These are phyloP conservation scores for Leptinotarsa peninsularis DNA, from an alignment of 2,888 invertebrate genomes.

Conservation along the genomic window DNA sequence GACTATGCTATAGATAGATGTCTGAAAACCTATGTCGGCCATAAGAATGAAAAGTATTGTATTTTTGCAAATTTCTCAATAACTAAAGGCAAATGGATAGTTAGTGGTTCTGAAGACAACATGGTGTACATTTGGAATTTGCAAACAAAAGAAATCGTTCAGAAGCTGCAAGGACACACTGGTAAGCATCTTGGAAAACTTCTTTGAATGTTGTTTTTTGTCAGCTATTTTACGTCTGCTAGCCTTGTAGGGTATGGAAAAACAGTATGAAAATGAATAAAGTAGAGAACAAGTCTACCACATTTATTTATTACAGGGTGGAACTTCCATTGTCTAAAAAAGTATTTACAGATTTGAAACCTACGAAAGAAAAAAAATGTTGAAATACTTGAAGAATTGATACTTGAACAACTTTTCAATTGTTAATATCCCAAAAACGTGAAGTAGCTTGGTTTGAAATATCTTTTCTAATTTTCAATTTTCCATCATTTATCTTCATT, in stretches of 20 bases:
- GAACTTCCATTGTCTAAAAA: no score
- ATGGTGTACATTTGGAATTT: slow-evolving; percentile 99
- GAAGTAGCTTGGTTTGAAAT: no score
- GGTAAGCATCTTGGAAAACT: slow-evolving; percentile 70
- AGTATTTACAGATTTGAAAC: no score
- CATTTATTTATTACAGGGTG: no score
- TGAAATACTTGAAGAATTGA: no score
- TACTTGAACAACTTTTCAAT: no score
- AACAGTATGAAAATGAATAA: no score
- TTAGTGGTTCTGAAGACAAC: slow-evolving; percentile 99
- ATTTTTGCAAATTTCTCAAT: slow-evolving; percentile 99
- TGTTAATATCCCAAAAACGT: no score
- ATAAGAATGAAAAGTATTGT: slow-evolving; percentile 99
- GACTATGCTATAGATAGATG: slow-evolving; percentile 99
- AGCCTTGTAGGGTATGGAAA: not conserved
- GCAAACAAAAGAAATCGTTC: slow-evolving; percentile 99
- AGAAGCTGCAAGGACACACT: slow-evolving; percentile 95
- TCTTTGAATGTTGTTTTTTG: slow-evolving; percentile 15
- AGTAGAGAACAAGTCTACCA: no score
- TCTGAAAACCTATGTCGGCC: slow-evolving; percentile 97
- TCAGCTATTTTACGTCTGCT: not conserved
- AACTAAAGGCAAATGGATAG: slow-evolving; percentile 99
- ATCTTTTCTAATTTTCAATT: no score
- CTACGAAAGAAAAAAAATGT: no score
- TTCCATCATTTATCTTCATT: no score